Conservation (phyloP, 2,888 invertebrate genomes). For the Hymenopus coronatus region DNA sequence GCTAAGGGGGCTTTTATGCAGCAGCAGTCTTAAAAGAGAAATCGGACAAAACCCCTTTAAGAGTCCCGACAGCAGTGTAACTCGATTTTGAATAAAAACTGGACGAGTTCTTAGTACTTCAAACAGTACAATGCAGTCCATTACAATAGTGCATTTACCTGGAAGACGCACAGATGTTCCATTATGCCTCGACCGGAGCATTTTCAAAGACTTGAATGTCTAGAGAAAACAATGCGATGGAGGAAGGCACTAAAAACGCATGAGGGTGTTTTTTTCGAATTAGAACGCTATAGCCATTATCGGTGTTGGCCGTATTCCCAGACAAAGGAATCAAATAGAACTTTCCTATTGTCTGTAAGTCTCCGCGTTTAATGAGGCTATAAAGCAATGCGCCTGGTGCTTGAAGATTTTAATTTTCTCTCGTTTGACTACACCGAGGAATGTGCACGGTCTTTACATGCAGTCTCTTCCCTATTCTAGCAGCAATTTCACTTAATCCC, state of each 20-base stretch:
- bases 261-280: neutral
- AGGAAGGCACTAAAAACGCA: neutral
- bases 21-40: neutral
- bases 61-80: neutral
- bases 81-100: neutral
- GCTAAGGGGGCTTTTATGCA: neutral
- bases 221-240: neutral
- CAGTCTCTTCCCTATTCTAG: too few relatives aligned
- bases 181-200: neutral
- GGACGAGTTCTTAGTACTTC: neutral
- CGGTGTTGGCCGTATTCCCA: neutral
- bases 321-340: neutral
- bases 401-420: neutral
- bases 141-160: neutral
- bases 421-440: neutral
- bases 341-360: neutral
- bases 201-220: neutral
- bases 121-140: neutral
- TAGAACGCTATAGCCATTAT: neutral
- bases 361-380: neutral
- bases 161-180: neutral
- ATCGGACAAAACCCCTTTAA: neutral
- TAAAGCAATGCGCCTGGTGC: neutral
- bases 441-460: neutral
- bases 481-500: too few relatives aligned